Evolutionary conservation across 2,797 vertebrate genomes (phyloP).

Genomic region (Catamblyrhynchus diadema): DNA sequence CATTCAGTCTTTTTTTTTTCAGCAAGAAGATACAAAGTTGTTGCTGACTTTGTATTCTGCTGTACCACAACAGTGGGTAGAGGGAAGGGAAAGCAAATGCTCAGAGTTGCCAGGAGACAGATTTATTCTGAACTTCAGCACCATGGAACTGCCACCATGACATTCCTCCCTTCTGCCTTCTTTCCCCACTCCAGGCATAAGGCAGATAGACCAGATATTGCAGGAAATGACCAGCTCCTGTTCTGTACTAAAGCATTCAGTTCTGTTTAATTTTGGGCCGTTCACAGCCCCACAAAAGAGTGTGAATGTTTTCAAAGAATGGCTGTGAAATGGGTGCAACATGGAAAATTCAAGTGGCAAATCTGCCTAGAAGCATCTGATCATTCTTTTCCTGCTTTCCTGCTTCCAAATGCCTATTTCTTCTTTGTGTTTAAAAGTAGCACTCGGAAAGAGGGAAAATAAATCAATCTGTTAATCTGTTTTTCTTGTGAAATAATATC

Average conservation of each 20-base stretch:
- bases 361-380: slow-evolving; percentile 24
- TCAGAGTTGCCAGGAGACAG: slow-evolving; percentile 37
- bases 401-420: slow-evolving; percentile 18
- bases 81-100: slow-evolving; percentile 39
- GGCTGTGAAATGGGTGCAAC: neutral
- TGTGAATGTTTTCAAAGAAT: neutral
- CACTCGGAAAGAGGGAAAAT: neutral
- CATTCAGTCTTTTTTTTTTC: neutral
- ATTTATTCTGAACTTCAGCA: slow-evolving; percentile 42
- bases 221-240: slow-evolving; percentile 7
- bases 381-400: neutral
- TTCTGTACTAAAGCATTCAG: neutral
- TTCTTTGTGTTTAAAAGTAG: neutral
- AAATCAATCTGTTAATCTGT: slow-evolving; percentile 6
- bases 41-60: slow-evolving; percentile 42
- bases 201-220: slow-evolving; percentile 11
- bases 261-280: neutral
- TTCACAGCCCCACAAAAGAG: neutral
- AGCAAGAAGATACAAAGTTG: neutral
- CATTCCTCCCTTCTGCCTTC: neutral
- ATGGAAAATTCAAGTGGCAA: slow-evolving; percentile 8
- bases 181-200: neutral
- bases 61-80: slow-evolving; percentile 44
- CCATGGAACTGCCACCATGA: neutral
- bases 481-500: slow-evolving; percentile 18